A percentile compares a stretch with the other conserved stretches of the same genome.
Evolutionary conservation across 2,888 invertebrate species (phyloP).

Genomic region (Argyresthia albistria): DNA sequence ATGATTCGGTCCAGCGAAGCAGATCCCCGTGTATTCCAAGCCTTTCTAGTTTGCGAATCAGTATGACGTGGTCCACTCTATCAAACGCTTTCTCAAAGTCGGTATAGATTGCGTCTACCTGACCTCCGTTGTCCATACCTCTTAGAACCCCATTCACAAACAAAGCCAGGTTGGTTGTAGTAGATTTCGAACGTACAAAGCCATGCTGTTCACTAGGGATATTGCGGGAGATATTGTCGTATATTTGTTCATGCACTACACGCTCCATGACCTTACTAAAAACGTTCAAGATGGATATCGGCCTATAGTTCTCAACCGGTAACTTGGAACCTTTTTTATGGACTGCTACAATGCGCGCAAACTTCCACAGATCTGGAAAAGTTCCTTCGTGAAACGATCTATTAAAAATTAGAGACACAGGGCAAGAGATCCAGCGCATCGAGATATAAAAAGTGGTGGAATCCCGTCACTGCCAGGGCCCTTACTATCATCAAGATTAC

Average conservation of each 20-base stretch:
- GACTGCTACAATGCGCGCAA: not conserved
- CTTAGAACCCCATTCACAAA: not conserved
- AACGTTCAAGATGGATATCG: not conserved
- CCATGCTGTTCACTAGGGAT: not conserved
- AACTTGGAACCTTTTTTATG: not conserved
- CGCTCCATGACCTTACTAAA: not conserved
- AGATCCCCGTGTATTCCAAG: slow-evolving; percentile 3
- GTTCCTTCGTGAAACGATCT: not conserved
- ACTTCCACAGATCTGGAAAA: not conserved
- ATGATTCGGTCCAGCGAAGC: slow-evolving; percentile 2
- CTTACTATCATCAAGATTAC: not conserved
- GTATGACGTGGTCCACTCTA: not conserved
- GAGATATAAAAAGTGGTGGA: not conserved
- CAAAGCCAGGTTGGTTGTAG: not conserved
- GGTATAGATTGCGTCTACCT: slow-evolving; percentile 1
- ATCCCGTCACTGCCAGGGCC: not conserved
- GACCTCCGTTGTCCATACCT: not conserved
- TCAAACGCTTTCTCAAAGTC: slow-evolving; percentile 4
- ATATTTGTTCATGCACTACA: not conserved
- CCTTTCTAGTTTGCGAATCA: not conserved
- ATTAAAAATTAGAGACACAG: not conserved
- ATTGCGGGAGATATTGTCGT: not conserved
- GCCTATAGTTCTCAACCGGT: not conserved
- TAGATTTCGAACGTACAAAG: not conserved
- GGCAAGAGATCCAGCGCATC: not conserved